Conservation (phyloP, 2,888 invertebrate species). For the Athalia cordata region DNA sequence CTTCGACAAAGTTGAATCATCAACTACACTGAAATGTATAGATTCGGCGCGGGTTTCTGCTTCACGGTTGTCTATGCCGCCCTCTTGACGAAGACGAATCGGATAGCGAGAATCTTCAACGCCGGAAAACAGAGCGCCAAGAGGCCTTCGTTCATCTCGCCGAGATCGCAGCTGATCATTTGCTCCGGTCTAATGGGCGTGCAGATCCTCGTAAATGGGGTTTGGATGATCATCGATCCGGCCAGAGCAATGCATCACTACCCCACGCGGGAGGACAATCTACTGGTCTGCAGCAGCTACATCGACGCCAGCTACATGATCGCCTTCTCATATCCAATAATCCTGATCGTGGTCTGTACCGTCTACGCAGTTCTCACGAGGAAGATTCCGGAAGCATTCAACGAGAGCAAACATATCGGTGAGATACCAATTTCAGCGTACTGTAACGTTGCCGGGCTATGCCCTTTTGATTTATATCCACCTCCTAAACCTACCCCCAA, state of each 20-base stretch:
- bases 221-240: conserved; percentile 95
- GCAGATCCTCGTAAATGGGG: conserved; percentile 92
- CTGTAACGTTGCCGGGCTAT: too few relatives aligned
- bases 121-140: conserved; percentile 97
- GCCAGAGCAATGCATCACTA: conserved; percentile 93
- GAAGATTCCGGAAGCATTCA: conserved; percentile 98
- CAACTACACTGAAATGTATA: conserved; percentile 62
- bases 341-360: conserved; percentile 93
- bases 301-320: conserved; percentile 96
- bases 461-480: too few relatives aligned
- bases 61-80: conserved; percentile 99
- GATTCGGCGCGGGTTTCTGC: conserved; percentile 94
- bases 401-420: conserved; percentile 98
- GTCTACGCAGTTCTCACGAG: conserved; percentile 96
- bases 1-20: background rate
- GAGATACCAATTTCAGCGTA: conserved; percentile 64
- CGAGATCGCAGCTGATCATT: conserved; percentile 91
- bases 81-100: conserved; percentile 96
- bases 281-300: conserved; percentile 93
- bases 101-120: conserved; percentile 97
- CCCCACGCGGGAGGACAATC: conserved; percentile 93
- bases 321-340: conserved; percentile 94
- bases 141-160: conserved; percentile 94
- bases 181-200: conserved; percentile 91
- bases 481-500: too few relatives aligned